phyloP scores from a whole-genome alignment of 2,797 vertebrate genomes.

The Typhlichthys subterraneus region DNA sequence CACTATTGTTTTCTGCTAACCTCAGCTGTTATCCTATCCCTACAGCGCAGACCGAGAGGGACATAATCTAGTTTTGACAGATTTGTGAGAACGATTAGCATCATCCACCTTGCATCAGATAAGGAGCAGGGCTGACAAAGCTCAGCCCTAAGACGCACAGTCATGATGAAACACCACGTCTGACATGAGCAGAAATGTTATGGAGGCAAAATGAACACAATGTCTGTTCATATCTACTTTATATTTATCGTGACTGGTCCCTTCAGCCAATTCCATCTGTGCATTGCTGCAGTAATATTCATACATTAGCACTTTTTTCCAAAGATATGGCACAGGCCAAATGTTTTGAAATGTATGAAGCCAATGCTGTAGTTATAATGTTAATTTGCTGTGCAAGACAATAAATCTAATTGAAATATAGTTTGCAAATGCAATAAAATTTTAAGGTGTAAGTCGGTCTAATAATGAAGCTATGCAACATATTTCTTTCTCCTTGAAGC shows the following conservation, averaged over 20 bases:
- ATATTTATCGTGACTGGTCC: conserved; percentile 50
- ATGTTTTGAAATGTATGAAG: too few relatives aligned
- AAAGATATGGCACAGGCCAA: not conserved
- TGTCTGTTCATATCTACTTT: conserved; percentile 65
- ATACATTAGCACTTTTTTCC: not conserved
- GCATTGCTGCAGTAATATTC: not conserved
- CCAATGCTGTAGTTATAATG: too few relatives aligned
- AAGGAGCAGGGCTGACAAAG: conserved; percentile 61
- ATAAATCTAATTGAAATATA: not conserved
- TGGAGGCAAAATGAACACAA: conserved; percentile 71
- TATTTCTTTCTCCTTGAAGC: too few relatives aligned
- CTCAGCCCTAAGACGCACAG: conserved; percentile 56
- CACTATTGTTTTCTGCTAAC: conserved; percentile 14
- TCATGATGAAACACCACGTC: conserved; percentile 68
- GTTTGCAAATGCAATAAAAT: too few relatives aligned
- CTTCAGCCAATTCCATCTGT: conserved; percentile 9
- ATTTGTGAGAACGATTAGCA: conserved; percentile 70
- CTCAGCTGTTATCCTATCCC: conserved; percentile 2
- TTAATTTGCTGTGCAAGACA: not conserved
- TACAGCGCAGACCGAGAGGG: conserved; percentile 44
- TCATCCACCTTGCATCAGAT: conserved; percentile 67
- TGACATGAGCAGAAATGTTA: conserved; percentile 68
- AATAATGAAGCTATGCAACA: not conserved
- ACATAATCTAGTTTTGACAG: conserved; percentile 69
- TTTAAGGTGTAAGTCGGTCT: too few relatives aligned